Base-by-base conservation (phyloP, 2,113 vertebrate species). In the Maccullochella peelii region DNA sequence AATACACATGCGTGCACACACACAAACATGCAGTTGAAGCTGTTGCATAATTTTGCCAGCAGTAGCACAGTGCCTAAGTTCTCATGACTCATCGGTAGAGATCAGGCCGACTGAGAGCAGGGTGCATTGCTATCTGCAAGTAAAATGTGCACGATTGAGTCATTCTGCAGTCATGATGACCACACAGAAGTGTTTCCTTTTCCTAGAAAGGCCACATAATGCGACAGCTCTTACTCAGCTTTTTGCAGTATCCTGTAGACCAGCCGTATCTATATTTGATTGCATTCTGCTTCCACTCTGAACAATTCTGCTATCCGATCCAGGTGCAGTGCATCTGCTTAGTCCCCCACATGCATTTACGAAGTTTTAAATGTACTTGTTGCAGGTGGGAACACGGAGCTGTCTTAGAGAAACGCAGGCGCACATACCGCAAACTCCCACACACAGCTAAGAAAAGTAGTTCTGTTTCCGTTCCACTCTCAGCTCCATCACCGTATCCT, bases 1-100 rank as follows among this genome's bases (percentile, higher is more conserved):
- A 73, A 66, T n/a, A 25, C 50, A 58, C 38, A 1, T 59, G 61
- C 59, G 69, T 20, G 18, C 76, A 61, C 54, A 47, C 27, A 71
- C 47, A 86, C 80, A 78, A 15, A 6, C 69, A 72, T 42, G 58
- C 42, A 54, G 63, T 25, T 66, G 70, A 78, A 74, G 73, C 33
- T 73, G 71, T 91, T 86, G 79, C 70, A 76, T 89, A 80, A 83
- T 83, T 62, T 65, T 57, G 65, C 40, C 66, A 73, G 65, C 82
- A 73, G 75, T 55, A 82, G 38, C 76, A 40, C 81, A 80, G 74
- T 40, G 74, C 66, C 75, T 86, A 73, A 91, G 78, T 78, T 88
- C 50, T 84, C 68, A 80, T 88, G 88, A 90, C 15, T 91, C 87
- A 90, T 87, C 47, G 2, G 74, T 52, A 23, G 50, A 78, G 67